phyloP scores from a whole-genome alignment of 1,140 invertebrate species.

The Agraylea sexmaculata region DNA sequence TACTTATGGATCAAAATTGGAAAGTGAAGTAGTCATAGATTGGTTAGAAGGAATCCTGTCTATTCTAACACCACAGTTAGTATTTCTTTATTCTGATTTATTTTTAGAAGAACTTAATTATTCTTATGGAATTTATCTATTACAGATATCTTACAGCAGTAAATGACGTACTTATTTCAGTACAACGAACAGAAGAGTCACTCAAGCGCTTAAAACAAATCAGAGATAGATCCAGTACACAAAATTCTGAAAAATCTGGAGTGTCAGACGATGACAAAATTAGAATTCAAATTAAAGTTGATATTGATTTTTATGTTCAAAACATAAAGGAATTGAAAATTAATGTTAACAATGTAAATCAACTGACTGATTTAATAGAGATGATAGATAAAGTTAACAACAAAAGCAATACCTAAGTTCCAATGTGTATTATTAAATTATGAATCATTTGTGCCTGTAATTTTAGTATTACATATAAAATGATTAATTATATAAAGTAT shows the following conservation, averaged over 20 bases:
- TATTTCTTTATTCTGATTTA: conserved; percentile 21
- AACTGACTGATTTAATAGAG: conserved; percentile 18
- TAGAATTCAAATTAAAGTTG: conserved; percentile 74
- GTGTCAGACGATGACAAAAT: conserved; percentile 87
- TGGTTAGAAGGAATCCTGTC: conserved; percentile 47
- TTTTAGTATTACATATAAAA: too few species aligned
- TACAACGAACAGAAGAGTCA: conserved; percentile 91
- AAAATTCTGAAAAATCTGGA: conserved; percentile 34
- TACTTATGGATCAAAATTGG: conserved; percentile 41
- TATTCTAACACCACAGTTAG: conserved; percentile 56
- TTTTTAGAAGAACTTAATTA: conserved; percentile 4
- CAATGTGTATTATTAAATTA: too few species aligned
- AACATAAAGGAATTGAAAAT: conserved; percentile 20
- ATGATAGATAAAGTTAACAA: conserved; percentile 19
- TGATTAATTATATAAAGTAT: too few species aligned
- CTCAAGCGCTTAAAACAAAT: conserved; percentile 78
- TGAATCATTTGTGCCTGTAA: too few species aligned
- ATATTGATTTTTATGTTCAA: conserved; percentile 53
- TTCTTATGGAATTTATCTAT: conserved; percentile 21
- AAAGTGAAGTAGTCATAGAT: conserved; percentile 40
- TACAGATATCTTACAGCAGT: conserved; percentile 70
- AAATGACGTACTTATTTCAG: conserved; percentile 78
- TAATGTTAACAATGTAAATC: conserved; percentile 14
- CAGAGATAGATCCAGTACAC: conserved; percentile 49
- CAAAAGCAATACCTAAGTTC: conserved; percentile 18